These are phyloP conservation scores for Clytia hemisphaerica DNA, from an alignment of 30 jellyfish, hydroid and myxozoan genomes.

Conservation along the genomic window DNA sequence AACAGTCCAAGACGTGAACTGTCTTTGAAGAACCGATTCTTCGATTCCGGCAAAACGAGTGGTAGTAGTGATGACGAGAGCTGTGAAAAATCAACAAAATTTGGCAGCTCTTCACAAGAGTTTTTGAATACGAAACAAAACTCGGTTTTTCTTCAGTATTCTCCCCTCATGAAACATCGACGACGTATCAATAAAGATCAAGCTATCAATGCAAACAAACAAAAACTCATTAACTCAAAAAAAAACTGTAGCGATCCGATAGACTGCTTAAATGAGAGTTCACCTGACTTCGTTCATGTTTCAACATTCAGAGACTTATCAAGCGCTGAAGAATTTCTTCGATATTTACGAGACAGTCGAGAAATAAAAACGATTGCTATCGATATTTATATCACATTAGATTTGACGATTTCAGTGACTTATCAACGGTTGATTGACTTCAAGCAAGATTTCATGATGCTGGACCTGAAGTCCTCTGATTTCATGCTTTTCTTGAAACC, in stretches of 20 bases:
- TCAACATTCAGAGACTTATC: constrained; percentile 40
- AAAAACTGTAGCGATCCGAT: constrained; percentile 44
- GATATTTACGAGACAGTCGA: constrained; percentile 27
- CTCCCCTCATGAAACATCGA: too few relatives aligned
- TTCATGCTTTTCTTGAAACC: constrained; percentile 41
- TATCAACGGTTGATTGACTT: constrained; percentile 48
- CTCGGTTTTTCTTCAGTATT: too few relatives aligned
- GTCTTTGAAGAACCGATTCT: too few relatives aligned
- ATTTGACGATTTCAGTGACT: constrained; percentile 39
- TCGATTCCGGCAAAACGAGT: too few relatives aligned
- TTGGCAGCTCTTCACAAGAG: too few relatives aligned
- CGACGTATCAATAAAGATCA: too few relatives aligned
- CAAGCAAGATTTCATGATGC: constrained; percentile 74
- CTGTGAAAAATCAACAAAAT: too few relatives aligned
- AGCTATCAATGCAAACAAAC: too few relatives aligned
- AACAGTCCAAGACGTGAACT: too few relatives aligned
- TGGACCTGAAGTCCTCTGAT: constrained; percentile 48
- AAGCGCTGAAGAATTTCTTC: constrained; percentile 36
- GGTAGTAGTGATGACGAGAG: too few relatives aligned
- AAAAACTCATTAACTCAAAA: too few relatives aligned
- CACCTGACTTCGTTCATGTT: constrained; percentile 55
- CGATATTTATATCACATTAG: constrained; percentile 40
- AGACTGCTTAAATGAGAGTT: constrained; percentile 28
- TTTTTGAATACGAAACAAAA: too few relatives aligned
- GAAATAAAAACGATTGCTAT: constrained; percentile 47